Evolutionary conservation across 2,113 vertebrate species (phyloP).

Genomic region (Halichoeres trimaculatus): DNA sequence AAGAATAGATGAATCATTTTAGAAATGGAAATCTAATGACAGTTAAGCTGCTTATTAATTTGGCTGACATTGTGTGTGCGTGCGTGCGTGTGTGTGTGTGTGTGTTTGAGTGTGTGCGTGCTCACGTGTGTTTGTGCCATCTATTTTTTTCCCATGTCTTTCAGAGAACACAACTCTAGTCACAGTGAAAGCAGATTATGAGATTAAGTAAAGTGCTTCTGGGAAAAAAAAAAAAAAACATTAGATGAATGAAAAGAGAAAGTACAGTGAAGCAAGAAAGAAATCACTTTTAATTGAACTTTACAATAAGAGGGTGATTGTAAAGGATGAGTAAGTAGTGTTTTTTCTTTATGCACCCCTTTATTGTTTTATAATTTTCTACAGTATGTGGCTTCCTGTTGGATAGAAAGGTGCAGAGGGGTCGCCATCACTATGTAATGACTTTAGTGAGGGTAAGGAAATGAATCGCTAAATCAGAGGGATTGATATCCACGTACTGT

Average conservation of each 20-base stretch:
- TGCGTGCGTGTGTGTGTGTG: conserved; percentile 25
- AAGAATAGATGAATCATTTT: conserved; percentile 48
- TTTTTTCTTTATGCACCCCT: not conserved
- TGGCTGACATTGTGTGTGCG: conserved; percentile 46
- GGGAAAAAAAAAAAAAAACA: conserved; percentile 50
- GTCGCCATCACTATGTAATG: conserved; percentile 31
- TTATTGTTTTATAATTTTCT: conserved; percentile 8
- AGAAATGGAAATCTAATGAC: conserved; percentile 75
- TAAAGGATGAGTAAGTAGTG: conserved; percentile 12
- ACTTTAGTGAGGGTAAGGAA: conserved; percentile 38
- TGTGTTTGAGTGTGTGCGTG: conserved; percentile 7
- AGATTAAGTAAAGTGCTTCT: conserved; percentile 72
- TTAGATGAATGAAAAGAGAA: conserved; percentile 43
- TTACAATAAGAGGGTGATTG: not conserved
- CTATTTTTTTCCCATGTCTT: conserved; percentile 27
- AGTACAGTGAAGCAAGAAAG: conserved; percentile 29
- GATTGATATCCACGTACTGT: conserved; percentile 57
- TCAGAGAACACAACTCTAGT: conserved; percentile 64
- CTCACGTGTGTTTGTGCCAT: conserved; percentile 14
- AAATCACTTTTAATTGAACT: conserved; percentile 37
- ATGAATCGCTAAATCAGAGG: conserved; percentile 56
- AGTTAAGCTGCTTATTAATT: conserved; percentile 76
- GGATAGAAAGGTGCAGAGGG: not conserved
- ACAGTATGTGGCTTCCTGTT: not conserved
- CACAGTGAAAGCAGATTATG: conserved; percentile 79